phyloP scores from a whole-genome alignment of 1,140 invertebrate species.

The Drosophila nasuta region DNA sequence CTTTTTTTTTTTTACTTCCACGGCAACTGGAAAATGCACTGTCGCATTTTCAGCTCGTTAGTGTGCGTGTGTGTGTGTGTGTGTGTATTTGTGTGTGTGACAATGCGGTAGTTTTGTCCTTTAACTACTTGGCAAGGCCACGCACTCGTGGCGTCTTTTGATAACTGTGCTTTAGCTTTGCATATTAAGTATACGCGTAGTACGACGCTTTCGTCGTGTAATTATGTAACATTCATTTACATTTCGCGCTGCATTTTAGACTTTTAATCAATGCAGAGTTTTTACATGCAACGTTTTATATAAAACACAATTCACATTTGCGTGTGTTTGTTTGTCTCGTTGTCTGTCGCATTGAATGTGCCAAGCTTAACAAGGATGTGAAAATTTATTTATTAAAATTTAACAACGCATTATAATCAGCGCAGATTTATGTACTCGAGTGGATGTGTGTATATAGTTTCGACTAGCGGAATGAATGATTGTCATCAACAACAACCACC shows the following conservation, averaged over 20 bases:
- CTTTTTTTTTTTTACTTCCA: too few relatives aligned
- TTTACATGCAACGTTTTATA: constrained; percentile 17
- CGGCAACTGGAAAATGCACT: constrained; percentile 19
- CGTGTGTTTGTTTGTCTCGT: not conserved
- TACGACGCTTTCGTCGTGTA: constrained; percentile 9
- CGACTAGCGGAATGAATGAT: constrained; percentile 50
- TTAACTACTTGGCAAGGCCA: constrained; percentile 66
- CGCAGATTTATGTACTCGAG: constrained; percentile 57
- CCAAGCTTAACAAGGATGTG: constrained; percentile 78
- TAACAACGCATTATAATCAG: constrained; percentile 83
- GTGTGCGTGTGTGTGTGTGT: constrained; percentile 27
- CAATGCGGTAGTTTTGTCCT: constrained; percentile 73
- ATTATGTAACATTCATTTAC: constrained; percentile 79
- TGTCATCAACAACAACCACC: constrained; percentile 71
- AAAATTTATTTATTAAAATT: constrained; percentile 84
- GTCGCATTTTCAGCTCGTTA: constrained; percentile 42
- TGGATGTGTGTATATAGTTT: constrained; percentile 36
- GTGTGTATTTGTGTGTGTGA: constrained; percentile 24
- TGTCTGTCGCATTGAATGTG: constrained; percentile 42
- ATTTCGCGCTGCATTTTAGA: constrained; percentile 44
- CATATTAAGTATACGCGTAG: constrained; percentile 66
- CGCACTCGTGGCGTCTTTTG: constrained; percentile 22
- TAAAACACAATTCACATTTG: constrained; percentile 2
- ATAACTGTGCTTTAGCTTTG: constrained; percentile 34
- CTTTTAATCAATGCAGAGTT: constrained; percentile 67